Base-by-base conservation (phyloP, 2,888 invertebrate species). In the Neocrepidodera transversa region DNA sequence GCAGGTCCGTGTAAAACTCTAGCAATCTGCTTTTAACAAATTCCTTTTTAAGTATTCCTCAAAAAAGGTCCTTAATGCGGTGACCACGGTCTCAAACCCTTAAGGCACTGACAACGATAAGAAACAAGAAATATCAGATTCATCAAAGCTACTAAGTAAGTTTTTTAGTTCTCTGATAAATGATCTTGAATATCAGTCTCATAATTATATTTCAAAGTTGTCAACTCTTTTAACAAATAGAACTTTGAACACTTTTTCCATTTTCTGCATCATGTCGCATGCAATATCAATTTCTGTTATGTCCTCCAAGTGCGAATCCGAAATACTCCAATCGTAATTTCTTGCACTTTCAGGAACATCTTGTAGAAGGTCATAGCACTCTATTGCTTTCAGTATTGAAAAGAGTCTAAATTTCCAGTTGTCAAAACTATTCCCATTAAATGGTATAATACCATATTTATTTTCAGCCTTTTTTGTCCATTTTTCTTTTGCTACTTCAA, bases 231-330 rank as follows among this genome's bases (percentile, higher is more conserved):
- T n/a, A 57, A 26, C 16, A 43, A 16, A 36, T 51, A 51, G 32
- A 58, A 55, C 26, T 55, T 55, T 36, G 55, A 58, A 32, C 58
- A 58, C 8, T 50, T 51, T 20, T 36, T 51, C 62, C 16, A 66
- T 30, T 17, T 61, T 64, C 6, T 20, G 23, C 10, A 66, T 45
- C 65, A 66, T 66, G 2, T 52, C 64, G 28, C 8, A 8, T 2
- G 62, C 59, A 30, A 16, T 35, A 13, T 62, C 58, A 7, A 56
- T 61, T n/a, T 58, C 61, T 57, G 63, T 63, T 10, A 57, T 35
- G 32, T 63, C 61, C 36, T 64, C 64, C 6, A 64, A 38, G 53
- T 66, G 64, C 0, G 58, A 59, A 40, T 64, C 64, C 5, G 58
- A 45, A 6, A 58, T 47, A 56, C 62, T 59, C 57, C 53, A 62